Evolutionary conservation across 2,888 invertebrate genomes (phyloP), one percentile per base, ranked within the genome.

Genomic region (Diadromus collaris): DNA sequence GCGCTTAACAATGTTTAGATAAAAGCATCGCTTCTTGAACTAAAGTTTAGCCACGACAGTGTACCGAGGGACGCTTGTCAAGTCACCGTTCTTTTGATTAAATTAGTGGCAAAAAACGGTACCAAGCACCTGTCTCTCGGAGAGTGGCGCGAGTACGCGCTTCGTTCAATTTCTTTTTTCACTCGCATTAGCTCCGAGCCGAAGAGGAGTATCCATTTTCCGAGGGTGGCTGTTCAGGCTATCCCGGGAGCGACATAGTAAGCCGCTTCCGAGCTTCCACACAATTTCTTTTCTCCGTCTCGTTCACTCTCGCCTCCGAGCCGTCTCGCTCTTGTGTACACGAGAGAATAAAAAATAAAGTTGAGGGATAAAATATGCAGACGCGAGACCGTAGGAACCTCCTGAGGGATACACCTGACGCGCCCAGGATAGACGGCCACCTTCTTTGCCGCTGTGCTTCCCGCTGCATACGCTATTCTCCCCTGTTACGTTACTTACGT

Each of bases 391-490:
- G 64, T 63, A 74, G 69, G 74, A 84, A 77, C 75, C 81, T 86
- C 83, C 85, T 81, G 80, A 82, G 83, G 85, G 85, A 87, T 86
- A 85, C 87, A 88, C 87, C 87, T 87, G 88, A 87, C 85, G 80
- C 83, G 69, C 78, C 48, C 58, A 34, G 46, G 61, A 60, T 54
- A 60, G 46, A 70, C 61, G 51, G 44, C 65, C 60, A 27, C 56
- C 69, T 58, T 69, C 61, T 34, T 65, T 56, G 65, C 65, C 70
- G 67, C 74, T 71, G 70, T 34, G 60, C 51, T 58, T 27, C 34
- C 24, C 76, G 27, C 32, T 44, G 69, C 32, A 27, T 68, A 41
- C 68, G 44, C 69, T 58, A 9, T 56, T 29, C 54, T 54, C 68
- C 29, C 24, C 51, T 51, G 44, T 60, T 70, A 29, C 60, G 21